Evolutionary conservation across 2,888 invertebrate genomes (phyloP), one percentile per base, ranked within the genome.

Genomic region (Sarcophaga subvicina): DNA sequence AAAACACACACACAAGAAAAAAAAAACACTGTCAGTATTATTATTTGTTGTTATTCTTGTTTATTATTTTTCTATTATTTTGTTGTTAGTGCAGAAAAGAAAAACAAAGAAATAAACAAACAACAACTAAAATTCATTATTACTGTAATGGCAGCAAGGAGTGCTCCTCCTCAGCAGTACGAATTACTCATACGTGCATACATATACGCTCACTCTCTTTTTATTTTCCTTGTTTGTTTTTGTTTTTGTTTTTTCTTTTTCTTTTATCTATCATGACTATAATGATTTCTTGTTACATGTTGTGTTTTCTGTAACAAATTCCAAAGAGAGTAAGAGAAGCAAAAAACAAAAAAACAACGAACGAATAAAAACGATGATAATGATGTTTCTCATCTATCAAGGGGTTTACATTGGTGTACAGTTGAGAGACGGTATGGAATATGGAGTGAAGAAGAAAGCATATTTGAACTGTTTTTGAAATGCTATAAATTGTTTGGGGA

Each of bases 401-500:
- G 83, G 83, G 49, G 62, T 37, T 37, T 37, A 37, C 10, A 10
- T 37, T 37, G 37, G 37, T 37, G 37, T 37, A 37, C 37, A 37
- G 37, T 37, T 37, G 37, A 10, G 37, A 37, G 37, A 37, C 3
- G 37, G 10, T 37, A 77, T 66, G 27, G 20, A 11, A 75, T 60
- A 20, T 37, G 10, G 37, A 37, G 37, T 37, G 5, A 54, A 37
- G 59, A 59, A 20, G n/a, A 66, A 83, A 83, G 47, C 6, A 71
- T 83, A 80, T 80, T 86, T 63, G 59, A 86, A 67, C 59, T 80
- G 83, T 80, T 54, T 82, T 79, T 82, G 66, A 86, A 70, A 77
- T 73, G 47, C 80, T 80, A 64, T 72, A 77, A 86, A 83, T 83
- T 80, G 80, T 80, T 86, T 80, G 37, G 83, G 80, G 80, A 77